Evolutionary conservation across 1,140 invertebrate species (phyloP), one percentile per base, ranked within the genome.

Genomic region (Heliconius nattereri): DNA sequence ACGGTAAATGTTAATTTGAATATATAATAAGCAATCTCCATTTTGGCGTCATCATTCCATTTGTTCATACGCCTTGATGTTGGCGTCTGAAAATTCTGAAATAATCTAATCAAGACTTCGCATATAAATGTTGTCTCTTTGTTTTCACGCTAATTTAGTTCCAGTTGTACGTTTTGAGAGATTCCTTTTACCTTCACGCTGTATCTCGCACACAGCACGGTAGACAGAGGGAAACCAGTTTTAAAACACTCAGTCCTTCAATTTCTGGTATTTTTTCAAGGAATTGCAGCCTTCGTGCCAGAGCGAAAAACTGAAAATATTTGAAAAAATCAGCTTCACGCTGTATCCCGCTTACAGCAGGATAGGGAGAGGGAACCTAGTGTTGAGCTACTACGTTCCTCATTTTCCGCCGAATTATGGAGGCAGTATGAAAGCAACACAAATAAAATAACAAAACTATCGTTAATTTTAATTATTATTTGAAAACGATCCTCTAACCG

Each of bases 1-100:
- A 66, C 60, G 49, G 32, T 37, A 72, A 78, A 71, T 26, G 11
- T 75, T 78, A n/a, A 35, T 54, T 78, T 78, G 71, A 73, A 78
- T 78, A 73, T 78, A 73, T 78, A 78, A 78, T 78, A 78, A 78
- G 76, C 71, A 72, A 78, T 78, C 45, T 78, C 52, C 75, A 71
- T 66, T 76, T 35, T 6, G n/a, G 54, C 54, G 7, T 76, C 57
- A 66, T 70, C 75, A 70, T 76, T 45, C 32, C 75, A 70, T 37
- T 76, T 70, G 35, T 76, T n/a, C 23, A 1, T 76, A 66, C 23
- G 75, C 75, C 71, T 40, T 60, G n/a, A 16, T 66, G 23, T 60
- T 26, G 26, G 60, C 54, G 5, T 13, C 9, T 66, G 54, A 37
- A 76, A 26, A 76, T 40, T n/a, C 45, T 74, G 35, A 1, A 70